phyloP scores from a whole-genome alignment of 2,113 vertebrate genomes.

The Turdus rufiventris region DNA sequence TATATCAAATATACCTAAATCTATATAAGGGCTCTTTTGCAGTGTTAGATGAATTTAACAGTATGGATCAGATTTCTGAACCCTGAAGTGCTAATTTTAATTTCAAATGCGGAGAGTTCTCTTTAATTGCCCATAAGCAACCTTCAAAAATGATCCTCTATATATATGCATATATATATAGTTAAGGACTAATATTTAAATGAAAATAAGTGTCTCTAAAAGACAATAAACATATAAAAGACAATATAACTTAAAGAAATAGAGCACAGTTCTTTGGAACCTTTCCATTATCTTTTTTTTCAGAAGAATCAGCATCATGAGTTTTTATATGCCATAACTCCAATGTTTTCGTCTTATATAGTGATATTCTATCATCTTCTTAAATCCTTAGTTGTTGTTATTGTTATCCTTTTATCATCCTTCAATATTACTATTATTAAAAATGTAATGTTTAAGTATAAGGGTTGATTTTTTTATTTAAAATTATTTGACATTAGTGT shows the following conservation, averaged over 20 bases:
- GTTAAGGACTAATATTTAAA: not conserved
- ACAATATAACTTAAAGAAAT: not conserved
- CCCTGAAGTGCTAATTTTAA: not conserved
- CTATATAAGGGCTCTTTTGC: not conserved
- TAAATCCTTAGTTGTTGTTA: not conserved
- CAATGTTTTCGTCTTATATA: not conserved
- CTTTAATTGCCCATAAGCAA: not conserved
- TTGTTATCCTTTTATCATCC: not conserved
- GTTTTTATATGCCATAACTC: not conserved
- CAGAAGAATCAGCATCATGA: not conserved
- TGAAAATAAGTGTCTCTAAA: not conserved
- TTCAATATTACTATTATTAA: not conserved
- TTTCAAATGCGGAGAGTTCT: not conserved
- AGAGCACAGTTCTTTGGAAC: not conserved
- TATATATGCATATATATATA: not conserved
- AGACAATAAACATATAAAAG: not conserved
- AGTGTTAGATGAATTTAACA: not conserved
- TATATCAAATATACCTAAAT: not conserved
- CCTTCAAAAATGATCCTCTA: not conserved
- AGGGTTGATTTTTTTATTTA: not conserved
- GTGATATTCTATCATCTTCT: not conserved
- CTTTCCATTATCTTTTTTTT: fast-evolving
- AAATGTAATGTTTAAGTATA: not conserved
- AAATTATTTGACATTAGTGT: not conserved
- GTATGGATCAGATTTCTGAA: not conserved